Base-by-base conservation (phyloP, 2,797 vertebrate genomes). In the Danio albolineatus region DNA sequence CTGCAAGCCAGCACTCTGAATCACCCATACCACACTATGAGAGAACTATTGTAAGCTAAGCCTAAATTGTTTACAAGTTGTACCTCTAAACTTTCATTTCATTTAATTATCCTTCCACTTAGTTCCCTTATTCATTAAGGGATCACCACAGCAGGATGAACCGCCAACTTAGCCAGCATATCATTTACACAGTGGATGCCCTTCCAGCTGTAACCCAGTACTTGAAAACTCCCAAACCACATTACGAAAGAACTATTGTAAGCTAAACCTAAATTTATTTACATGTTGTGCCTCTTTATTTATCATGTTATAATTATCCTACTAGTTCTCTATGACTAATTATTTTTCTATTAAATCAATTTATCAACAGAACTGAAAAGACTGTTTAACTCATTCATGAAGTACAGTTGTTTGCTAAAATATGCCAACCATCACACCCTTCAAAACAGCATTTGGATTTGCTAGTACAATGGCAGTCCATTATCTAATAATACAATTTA, bases 301-400 rank as follows among this genome's bases (percentile, higher is more conserved):
- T 38, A 14, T 1, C 3, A 28, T 28, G 28, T 28, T 28, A 28
- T 28, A 28, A 28, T 28, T 28, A 28, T 28, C 28, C 28, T 28
- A 3, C 28, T 19, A 57, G 14, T 76, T 76, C 21, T 48, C 6
- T n/a, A 17, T 21, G 4, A 39, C 10, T 54, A 41, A 36, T 36
- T 28, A 14, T 49, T 21, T 39, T 5, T 39, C 36, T 3, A 74
- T 48, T 17, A 0, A 49, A 49, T 49, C 17, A 13, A 70, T 70
- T 41, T 36, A n/a, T 5, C 51, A 44, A 61, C 9, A n/a, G 4
- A 28, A 41, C 51, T 19, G 46, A 67, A 62, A 64, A 62, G 19
- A 13, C 17, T 60, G 38, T 17, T 41, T 48, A 69, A 19, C 56
- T 54, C 19, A 56, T 74, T 80, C 43, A 83, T 83, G 72, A 83